Evolutionary conservation across 2,888 invertebrate species (phyloP), one percentile per base, ranked within the genome.

Genomic region (Drosophila emarginata): DNA sequence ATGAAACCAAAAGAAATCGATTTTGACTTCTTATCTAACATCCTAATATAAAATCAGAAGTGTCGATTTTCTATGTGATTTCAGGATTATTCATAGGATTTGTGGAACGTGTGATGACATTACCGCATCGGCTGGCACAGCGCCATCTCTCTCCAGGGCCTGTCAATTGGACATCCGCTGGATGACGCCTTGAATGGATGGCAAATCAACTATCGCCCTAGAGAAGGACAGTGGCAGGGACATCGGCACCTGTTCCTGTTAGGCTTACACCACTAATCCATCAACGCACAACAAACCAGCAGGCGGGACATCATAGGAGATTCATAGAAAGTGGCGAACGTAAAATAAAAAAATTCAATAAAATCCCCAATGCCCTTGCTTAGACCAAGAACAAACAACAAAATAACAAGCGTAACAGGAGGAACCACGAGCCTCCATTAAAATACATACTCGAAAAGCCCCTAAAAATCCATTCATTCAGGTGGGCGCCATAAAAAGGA

Each of bases 391-490:
- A 53, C 56, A 54, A 36, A 56, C 61, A 54, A 53, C 32, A 18
- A 45, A 39, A 53, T 40, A 39, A 50, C 28, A 39, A 50, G 56
- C 53, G 15, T 52, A 53, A 60, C 36, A 58, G 61, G 18, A 58
- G 61, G 18, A 53, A 54, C 66, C 67, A 52, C 39, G 40, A 53
- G 45, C 61, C 58, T 62, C 70, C 79, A 79, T 84, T 71, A 67
- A 79, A 79, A 79, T 71, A 77, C 73, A 70, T 75, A 79, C 70
- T 73, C 59, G 64, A 52, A 84, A 77, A 74, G 70, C 72, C 70
- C 71, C 56, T 61, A 64, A 75, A 82, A 76, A 84, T 80, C 64
- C 80, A 80, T 76, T 77, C 84, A 70, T 77, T 69, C 72, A 66
- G 60, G 50, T 64, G 57, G 63, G 45, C 45, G 64, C 72, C 72